These are phyloP conservation scores for Kryptolebias ocellatus DNA, from an alignment of 2,797 vertebrate genomes.

Conservation along the genomic window DNA sequence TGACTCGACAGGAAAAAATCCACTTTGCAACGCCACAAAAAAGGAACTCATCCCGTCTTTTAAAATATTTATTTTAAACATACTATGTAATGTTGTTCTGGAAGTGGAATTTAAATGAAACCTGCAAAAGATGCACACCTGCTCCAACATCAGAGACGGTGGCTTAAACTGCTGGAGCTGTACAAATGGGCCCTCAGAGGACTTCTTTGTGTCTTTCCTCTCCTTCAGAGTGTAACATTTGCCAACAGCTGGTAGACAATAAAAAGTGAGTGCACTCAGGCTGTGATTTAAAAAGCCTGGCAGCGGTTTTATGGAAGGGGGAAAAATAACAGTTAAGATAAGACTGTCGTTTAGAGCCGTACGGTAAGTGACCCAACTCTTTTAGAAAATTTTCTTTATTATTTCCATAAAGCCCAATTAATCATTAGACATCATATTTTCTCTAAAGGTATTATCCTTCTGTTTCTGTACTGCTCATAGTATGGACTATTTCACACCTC, in stretches of 20 bases:
- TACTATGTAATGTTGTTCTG: constrained; percentile 14
- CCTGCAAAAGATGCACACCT: constrained; percentile 60
- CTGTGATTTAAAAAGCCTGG: constrained; percentile 56
- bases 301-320: constrained; percentile 56
- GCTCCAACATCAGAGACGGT: constrained; percentile 44
- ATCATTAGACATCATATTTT: constrained; percentile 8
- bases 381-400: constrained; percentile 10
- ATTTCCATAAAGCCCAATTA: constrained; percentile 12
- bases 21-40: constrained; percentile 12
- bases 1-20: constrained; percentile 28
- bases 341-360: constrained; percentile 35
- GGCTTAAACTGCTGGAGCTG: constrained; percentile 65
- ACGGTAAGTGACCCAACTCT: constrained; percentile 49
- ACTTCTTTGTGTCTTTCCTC: constrained; percentile 58
- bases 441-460: neutral
- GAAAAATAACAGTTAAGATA: constrained; percentile 41
- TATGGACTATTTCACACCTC: neutral
- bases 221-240: constrained; percentile 68
- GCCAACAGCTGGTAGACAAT: constrained; percentile 75
- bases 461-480: neutral
- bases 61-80: constrained; percentile 9
- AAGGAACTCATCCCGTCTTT: constrained; percentile 1
- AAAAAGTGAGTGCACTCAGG: constrained; percentile 62
- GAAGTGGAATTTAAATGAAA: constrained; percentile 59
- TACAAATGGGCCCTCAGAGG: constrained; percentile 74